These are phyloP conservation scores for Clostera curtula DNA, from an alignment of 2,888 invertebrate genomes.

Conservation along the genomic window DNA sequence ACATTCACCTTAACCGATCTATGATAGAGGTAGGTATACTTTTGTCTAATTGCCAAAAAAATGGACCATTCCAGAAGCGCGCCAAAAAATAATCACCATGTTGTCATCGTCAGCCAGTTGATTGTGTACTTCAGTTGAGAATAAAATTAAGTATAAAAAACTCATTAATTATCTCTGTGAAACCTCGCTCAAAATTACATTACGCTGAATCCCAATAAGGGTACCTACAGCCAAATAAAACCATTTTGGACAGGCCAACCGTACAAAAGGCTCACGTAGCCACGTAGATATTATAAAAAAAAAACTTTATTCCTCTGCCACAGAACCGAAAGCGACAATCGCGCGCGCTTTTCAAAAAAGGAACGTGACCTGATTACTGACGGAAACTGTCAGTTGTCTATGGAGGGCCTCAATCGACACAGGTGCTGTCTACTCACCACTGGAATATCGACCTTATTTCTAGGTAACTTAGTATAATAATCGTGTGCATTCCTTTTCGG, in stretches of 20 bases:
- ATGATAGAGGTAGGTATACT: too few relatives aligned
- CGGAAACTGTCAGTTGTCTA: conserved; percentile 62
- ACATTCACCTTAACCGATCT: too few relatives aligned
- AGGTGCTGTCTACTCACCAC: conserved; percentile 25
- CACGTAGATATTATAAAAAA: conserved; percentile 30
- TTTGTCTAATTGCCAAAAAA: too few relatives aligned
- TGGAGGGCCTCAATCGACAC: conserved; percentile 42
- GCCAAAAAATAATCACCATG: too few relatives aligned
- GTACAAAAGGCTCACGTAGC: conserved; percentile 22
- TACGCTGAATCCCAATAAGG: too few relatives aligned
- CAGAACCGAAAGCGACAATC: conserved; percentile 36
- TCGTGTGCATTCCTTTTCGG: conserved; percentile 21
- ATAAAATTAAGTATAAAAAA: too few relatives aligned
- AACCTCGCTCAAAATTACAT: too few relatives aligned
- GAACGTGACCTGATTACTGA: conserved; percentile 72
- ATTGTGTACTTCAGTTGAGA: too few relatives aligned
- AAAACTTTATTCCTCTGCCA: too few relatives aligned
- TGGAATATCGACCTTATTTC: conserved; percentile 32
- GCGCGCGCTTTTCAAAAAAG: conserved; percentile 63
- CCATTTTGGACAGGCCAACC: conserved; percentile 27
- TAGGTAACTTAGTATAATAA: conserved; percentile 24
- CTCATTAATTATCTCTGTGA: too few relatives aligned
- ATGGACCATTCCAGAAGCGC: too few relatives aligned
- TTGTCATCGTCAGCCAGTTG: too few relatives aligned
- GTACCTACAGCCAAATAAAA: conserved; percentile 35